Conservation (phyloP, 2,888 invertebrate species). For the Panorpa germanica region DNA sequence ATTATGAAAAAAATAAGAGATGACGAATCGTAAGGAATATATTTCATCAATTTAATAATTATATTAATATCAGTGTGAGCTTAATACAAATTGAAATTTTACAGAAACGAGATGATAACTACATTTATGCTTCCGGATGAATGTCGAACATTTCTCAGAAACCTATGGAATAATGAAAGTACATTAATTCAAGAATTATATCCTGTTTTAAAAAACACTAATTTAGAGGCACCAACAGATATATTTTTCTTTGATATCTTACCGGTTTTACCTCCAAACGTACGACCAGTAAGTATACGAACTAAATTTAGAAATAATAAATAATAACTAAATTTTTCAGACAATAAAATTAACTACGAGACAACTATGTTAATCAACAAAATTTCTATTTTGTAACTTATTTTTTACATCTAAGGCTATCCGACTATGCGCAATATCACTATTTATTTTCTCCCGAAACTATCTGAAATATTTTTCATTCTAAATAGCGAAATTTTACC, state of each 20-base stretch:
- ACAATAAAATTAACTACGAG: slow-evolving; percentile 16
- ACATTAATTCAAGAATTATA: slow-evolving; percentile 48
- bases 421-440: too few relatives aligned
- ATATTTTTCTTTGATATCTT: slow-evolving; percentile 71
- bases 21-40: too few relatives aligned
- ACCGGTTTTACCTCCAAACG: slow-evolving; percentile 71
- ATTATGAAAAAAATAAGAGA: too few relatives aligned
- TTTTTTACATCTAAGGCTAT: slow-evolving; percentile 19
- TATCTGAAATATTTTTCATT: too few relatives aligned
- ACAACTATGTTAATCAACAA: too few relatives aligned
- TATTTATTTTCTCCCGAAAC: too few relatives aligned
- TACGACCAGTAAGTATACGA: slow-evolving; percentile 67
- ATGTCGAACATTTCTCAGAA: slow-evolving; percentile 43
- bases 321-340: slow-evolving; percentile 4
- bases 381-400: too few relatives aligned
- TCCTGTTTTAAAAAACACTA: slow-evolving; percentile 38
- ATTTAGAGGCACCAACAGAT: slow-evolving; percentile 46
- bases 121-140: slow-evolving; percentile 41
- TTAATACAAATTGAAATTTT: too few relatives aligned
- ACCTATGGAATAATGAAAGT: slow-evolving; percentile 52
- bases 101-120: too few relatives aligned
- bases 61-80: too few relatives aligned
- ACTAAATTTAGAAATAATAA: slow-evolving; percentile 15
- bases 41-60: too few relatives aligned
- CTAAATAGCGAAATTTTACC: too few relatives aligned